These are phyloP conservation scores for Myoxocephalus aenaeus DNA, from an alignment of 2,797 vertebrate genomes.

Conservation along the genomic window DNA sequence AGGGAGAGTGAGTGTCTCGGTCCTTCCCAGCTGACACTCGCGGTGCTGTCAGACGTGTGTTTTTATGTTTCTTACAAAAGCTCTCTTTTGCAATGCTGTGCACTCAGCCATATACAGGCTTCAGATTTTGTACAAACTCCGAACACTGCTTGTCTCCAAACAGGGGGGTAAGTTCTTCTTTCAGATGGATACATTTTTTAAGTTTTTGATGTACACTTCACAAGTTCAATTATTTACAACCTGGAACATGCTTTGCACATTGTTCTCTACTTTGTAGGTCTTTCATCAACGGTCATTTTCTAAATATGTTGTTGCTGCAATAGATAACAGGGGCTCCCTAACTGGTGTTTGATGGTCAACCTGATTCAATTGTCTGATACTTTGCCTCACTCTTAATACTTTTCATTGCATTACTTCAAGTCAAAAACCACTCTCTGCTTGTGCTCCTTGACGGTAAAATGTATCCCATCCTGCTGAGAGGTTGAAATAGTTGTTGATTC, in stretches of 20 bases:
- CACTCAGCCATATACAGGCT: constrained; percentile 77
- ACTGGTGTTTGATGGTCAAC: constrained; percentile 31
- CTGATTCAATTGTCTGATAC: constrained; percentile 18
- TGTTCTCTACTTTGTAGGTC: background rate
- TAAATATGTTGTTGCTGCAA: constrained; percentile 1
- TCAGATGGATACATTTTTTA: constrained; percentile 39
- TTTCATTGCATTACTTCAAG: background rate
- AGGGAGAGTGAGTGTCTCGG: constrained; percentile 18
- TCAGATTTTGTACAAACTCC: constrained; percentile 73
- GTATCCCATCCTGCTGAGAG: background rate
- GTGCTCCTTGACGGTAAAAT: background rate
- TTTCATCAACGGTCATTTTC: constrained; percentile 1
- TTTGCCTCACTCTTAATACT: constrained; percentile 15
- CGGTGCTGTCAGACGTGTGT: constrained; percentile 59
- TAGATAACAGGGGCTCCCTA: background rate
- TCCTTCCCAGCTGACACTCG: constrained; percentile 50
- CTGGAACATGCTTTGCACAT: background rate
- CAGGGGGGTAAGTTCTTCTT: constrained; percentile 77
- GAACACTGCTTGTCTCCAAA: constrained; percentile 67
- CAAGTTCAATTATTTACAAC: constrained; percentile 7
- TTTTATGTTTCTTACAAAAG: constrained; percentile 71
- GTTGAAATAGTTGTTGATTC: background rate
- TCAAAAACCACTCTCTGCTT: background rate
- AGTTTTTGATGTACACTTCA: constrained; percentile 18
- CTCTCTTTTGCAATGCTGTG: constrained; percentile 78